Conservation (phyloP, 2,888 invertebrate species). For the Agonopterix arenella region DNA sequence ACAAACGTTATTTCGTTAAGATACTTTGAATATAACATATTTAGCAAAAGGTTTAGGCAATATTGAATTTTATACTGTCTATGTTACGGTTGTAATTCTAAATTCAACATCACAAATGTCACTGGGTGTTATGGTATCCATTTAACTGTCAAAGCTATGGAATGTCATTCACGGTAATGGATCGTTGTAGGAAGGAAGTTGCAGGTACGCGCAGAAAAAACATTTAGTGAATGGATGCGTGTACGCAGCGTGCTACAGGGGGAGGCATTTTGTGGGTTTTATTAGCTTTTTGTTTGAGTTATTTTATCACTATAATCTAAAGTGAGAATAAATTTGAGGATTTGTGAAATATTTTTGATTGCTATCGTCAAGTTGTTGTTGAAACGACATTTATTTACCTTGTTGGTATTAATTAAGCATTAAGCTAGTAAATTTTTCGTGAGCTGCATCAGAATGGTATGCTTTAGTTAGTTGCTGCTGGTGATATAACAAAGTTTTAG, state of each 20-base stretch:
- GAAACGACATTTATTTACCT: too few species aligned
- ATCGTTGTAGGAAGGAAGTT: slow-evolving; percentile 73
- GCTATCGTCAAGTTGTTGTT: too few species aligned
- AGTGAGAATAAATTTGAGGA: too few species aligned
- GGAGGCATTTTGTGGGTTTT: slow-evolving; percentile 33
- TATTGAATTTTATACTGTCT: not conserved
- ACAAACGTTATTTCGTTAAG: too few species aligned
- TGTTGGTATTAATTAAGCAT: too few species aligned
- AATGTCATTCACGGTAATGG: slow-evolving; percentile 70
- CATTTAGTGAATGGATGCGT: slow-evolving; percentile 37
- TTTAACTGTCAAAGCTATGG: slow-evolving; percentile 59
- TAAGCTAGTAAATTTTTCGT: too few species aligned
- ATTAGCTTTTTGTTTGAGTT: not conserved
- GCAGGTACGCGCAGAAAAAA: slow-evolving; percentile 58
- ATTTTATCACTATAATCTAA: too few species aligned
- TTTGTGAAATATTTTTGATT: too few species aligned
- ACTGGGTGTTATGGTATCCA: slow-evolving; percentile 36
- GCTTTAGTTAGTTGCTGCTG: too few species aligned
- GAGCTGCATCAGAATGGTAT: too few species aligned
- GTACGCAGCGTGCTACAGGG: slow-evolving; percentile 31
- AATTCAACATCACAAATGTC: slow-evolving; percentile 1
- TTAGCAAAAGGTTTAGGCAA: not conserved
- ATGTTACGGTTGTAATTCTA: not conserved
- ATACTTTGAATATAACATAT: too few species aligned
- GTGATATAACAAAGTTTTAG: too few species aligned